Percentiles rank a stretch among this genome's conserved stretches.
phyloP scores from a whole-genome alignment of 2,888 invertebrate genomes.

The Dermolepida albohirtum region DNA sequence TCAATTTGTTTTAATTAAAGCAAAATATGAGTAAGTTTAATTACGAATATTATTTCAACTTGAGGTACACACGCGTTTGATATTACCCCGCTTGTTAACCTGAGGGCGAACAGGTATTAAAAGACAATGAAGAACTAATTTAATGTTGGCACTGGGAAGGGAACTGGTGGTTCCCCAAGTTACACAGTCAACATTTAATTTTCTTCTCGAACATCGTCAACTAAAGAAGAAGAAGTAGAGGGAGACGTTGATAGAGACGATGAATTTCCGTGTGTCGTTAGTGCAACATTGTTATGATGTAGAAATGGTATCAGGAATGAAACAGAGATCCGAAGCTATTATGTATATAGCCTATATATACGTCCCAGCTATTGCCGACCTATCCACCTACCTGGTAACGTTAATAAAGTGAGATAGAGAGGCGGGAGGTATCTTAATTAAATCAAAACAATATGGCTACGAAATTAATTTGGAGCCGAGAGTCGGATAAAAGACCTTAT shows the following conservation, averaged over 20 bases:
- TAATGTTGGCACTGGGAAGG: constrained; percentile 8
- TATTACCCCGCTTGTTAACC: constrained; percentile 24
- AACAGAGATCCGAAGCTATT: constrained; percentile 24
- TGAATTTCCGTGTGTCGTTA: constrained; percentile 14
- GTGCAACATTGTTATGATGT: constrained; percentile 37
- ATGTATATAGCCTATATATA: background rate
- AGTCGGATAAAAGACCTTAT: constrained; percentile 40
- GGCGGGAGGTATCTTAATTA: constrained; percentile 44
- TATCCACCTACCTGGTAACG: constrained; percentile 13
- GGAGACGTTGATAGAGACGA: background rate
- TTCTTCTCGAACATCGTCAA: constrained; percentile 16
- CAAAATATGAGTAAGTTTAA: too few species aligned
- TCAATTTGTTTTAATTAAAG: too few species aligned
- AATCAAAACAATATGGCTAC: constrained; percentile 46
- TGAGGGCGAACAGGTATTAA: constrained; percentile 33
- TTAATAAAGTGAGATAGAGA: constrained; percentile 23
- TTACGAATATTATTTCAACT: too few species aligned
- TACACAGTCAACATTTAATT: constrained; percentile 28
- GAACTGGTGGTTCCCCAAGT: background rate
- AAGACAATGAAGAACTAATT: constrained; percentile 34
- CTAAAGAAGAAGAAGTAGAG: too few species aligned
- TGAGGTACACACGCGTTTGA: background rate
- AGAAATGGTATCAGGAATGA: constrained; percentile 37
- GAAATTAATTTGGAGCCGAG: constrained; percentile 45
- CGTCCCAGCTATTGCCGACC: constrained; percentile 19